A percentile compares a stretch with the other conserved stretches of the same genome.
These are phyloP conservation scores for Zhuqinia jingwanae DNA, from an alignment of 2,888 invertebrate genomes.

Conservation along the genomic window DNA sequence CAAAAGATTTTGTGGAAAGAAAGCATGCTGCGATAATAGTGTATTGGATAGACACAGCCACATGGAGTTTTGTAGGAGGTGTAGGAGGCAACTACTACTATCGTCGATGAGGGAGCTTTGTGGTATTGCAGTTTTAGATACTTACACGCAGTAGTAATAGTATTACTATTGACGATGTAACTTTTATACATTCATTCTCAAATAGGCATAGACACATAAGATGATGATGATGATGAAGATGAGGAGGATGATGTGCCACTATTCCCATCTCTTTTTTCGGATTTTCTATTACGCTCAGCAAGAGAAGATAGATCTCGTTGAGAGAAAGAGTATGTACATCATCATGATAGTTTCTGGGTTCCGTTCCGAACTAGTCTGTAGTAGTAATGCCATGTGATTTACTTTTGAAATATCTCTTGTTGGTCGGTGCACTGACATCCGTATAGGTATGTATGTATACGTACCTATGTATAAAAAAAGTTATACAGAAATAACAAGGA, in stretches of 20 bases:
- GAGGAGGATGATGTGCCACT: slow-evolving; percentile 60
- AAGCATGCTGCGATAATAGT: slow-evolving; percentile 8
- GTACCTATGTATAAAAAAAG: background rate
- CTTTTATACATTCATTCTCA: slow-evolving; percentile 36
- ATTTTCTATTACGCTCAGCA: slow-evolving; percentile 59
- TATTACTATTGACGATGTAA: slow-evolving; percentile 18
- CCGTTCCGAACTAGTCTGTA: slow-evolving; percentile 20
- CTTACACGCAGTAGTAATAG: slow-evolving; percentile 32
- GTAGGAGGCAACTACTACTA: slow-evolving; percentile 17
- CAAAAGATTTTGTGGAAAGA: background rate
- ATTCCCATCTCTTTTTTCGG: slow-evolving; percentile 55
- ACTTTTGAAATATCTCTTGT: slow-evolving; percentile 47
- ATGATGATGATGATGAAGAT: slow-evolving; percentile 52
- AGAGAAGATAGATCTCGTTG: slow-evolving; percentile 31
- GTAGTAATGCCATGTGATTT: slow-evolving; percentile 58
- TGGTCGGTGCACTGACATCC: background rate
- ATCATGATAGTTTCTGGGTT: slow-evolving; percentile 38
- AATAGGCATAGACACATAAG: slow-evolving; percentile 35
- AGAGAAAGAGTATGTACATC: slow-evolving; percentile 51
- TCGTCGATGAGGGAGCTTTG: slow-evolving; percentile 7
- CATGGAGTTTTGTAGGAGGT: slow-evolving; percentile 42
- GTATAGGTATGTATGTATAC: background rate
- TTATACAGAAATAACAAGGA: slow-evolving; percentile 3
- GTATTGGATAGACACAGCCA: background rate
- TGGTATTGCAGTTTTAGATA: slow-evolving; percentile 50